phyloP scores from a whole-genome alignment of 1,140 invertebrate genomes.

The Antheraea mylitta region DNA sequence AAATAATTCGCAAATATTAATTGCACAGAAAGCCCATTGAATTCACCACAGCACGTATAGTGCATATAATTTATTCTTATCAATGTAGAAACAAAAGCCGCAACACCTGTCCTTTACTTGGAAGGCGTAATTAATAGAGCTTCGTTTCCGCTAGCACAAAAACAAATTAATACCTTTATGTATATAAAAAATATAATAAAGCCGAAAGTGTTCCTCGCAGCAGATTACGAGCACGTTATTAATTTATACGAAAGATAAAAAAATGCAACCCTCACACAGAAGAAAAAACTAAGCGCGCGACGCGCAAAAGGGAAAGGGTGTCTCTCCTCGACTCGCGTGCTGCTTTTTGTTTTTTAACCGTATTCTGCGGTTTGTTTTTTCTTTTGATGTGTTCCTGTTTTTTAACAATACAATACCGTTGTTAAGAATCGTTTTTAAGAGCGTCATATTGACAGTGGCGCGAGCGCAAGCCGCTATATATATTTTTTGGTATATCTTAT shows the following conservation, averaged over 20 bases:
- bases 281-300: conserved; percentile 72
- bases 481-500: conserved; percentile 54
- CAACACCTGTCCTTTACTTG: conserved; percentile 56
- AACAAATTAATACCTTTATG: conserved; percentile 64
- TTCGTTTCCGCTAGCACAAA: conserved; percentile 67
- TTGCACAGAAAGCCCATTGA: neutral
- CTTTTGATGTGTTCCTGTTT: conserved; percentile 65
- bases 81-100: conserved; percentile 20
- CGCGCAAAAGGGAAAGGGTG: conserved; percentile 77
- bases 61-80: conserved; percentile 3
- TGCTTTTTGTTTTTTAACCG: conserved; percentile 73
- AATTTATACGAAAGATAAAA: conserved; percentile 75
- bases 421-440: conserved; percentile 69
- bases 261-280: conserved; percentile 68
- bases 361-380: conserved; percentile 74
- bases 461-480: conserved; percentile 50
- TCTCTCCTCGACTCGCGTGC: conserved; percentile 66
- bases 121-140: conserved; percentile 63
- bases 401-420: conserved; percentile 74
- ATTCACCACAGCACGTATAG: neutral
- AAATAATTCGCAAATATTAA: neutral
- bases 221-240: conserved; percentile 78
- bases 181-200: conserved; percentile 60
- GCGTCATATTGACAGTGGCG: conserved; percentile 66
- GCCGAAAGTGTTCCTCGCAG: conserved; percentile 74